A percentile compares a stretch with the other conserved stretches of the same genome.
These are phyloP conservation scores for Hafferia zeledoni DNA, from an alignment of 2,797 vertebrate genomes.

Conservation along the genomic window DNA sequence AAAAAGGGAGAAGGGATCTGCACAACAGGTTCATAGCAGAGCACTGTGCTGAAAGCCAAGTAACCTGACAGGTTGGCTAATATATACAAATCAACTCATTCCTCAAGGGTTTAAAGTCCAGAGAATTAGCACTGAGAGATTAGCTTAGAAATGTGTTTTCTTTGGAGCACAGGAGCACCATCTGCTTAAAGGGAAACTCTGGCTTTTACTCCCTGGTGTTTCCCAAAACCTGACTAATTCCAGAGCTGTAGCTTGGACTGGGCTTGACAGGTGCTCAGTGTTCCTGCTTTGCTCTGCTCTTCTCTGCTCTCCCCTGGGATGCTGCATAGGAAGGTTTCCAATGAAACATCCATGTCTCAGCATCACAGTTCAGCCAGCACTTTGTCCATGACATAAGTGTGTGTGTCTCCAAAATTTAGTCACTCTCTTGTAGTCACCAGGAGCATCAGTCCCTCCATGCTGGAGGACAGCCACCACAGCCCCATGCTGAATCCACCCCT, in stretches of 20 bases:
- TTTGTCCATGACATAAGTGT: rapidly evolving
- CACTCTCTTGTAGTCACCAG: not conserved
- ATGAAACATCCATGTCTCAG: not conserved
- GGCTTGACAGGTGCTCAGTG: not conserved
- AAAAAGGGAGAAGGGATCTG: not conserved
- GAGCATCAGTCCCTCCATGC: not conserved
- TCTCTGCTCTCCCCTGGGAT: not conserved
- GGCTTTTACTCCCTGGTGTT: not conserved
- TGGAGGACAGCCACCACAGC: not conserved
- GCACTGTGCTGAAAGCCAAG: not conserved
- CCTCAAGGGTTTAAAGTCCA: slow-evolving; percentile 39
- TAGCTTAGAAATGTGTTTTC: slow-evolving; percentile 42
- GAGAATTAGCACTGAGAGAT: slow-evolving; percentile 42
- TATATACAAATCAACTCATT: slow-evolving; percentile 49
- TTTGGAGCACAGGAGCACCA: not conserved
- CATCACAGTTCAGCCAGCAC: not conserved
- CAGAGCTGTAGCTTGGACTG: not conserved
- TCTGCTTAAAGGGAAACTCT: not conserved
- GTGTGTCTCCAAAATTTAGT: not conserved
- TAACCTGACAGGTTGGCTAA: slow-evolving; percentile 16
- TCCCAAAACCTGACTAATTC: not conserved
- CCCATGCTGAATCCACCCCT: not conserved
- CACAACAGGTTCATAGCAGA: not conserved
- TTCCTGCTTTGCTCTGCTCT: not conserved
- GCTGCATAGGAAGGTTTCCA: not conserved